phyloP scores from a whole-genome alignment of 2,888 invertebrate species.

The Pasiphila rectangulata region DNA sequence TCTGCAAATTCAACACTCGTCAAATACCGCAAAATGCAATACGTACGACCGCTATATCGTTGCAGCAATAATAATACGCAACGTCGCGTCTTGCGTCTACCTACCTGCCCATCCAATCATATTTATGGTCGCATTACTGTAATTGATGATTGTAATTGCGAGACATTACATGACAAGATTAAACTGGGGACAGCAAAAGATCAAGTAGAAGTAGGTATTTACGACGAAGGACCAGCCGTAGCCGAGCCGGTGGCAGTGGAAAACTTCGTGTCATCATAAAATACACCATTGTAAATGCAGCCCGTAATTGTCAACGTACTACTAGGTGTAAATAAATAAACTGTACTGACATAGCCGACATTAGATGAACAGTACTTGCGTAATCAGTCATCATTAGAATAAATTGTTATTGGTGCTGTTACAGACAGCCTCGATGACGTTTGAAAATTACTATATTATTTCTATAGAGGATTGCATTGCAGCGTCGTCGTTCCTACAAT shows the following conservation, averaged over 20 bases:
- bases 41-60: conserved; percentile 44
- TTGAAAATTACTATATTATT: conserved; percentile 25
- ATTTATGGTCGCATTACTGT: conserved; percentile 38
- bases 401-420: conserved; percentile 47
- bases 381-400: conserved; percentile 64
- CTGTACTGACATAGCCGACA: conserved; percentile 56
- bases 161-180: conserved; percentile 29
- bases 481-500: conserved; percentile 6
- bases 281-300: conserved; percentile 11
- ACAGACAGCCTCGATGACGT: conserved; percentile 29
- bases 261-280: conserved; percentile 5
- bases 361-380: conserved; percentile 57
- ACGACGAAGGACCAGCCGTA: conserved; percentile 1
- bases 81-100: conserved; percentile 39
- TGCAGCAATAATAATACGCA: conserved; percentile 45
- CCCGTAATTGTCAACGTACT: conserved; percentile 7
- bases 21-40: conserved; percentile 69
- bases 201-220: conserved; percentile 1
- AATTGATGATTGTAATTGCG: conserved; percentile 42
- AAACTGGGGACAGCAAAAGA: conserved; percentile 20
- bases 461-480: conserved; percentile 8
- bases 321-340: conserved; percentile 28
- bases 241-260: conserved; percentile 9
- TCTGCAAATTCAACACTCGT: conserved; percentile 75
- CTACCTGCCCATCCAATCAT: conserved; percentile 34